These are phyloP conservation scores for Petrosia ficiformis DNA, from an alignment of 37 sponge, comb jelly and placozoan genomes.

Conservation along the genomic window DNA sequence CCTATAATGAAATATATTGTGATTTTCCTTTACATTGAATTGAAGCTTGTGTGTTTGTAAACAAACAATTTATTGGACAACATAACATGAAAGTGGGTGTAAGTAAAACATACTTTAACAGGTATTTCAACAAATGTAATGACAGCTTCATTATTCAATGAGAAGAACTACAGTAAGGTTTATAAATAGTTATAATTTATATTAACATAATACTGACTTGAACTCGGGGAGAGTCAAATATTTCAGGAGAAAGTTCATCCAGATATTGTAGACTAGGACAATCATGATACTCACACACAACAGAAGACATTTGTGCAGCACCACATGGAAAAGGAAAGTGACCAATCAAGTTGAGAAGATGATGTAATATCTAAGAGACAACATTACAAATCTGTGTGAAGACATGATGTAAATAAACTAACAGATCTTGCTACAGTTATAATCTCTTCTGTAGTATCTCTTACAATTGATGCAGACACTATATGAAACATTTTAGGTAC, in stretches of 20 bases:
- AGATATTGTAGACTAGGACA: constrained; percentile 43
- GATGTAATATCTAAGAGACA: constrained; percentile 59
- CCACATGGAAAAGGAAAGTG: constrained; percentile 88
- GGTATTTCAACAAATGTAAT: constrained; percentile 77
- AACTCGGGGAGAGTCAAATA: constrained; percentile 67
- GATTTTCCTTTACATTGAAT: too few species aligned
- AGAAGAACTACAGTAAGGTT: constrained; percentile 88
- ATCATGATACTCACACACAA: constrained; percentile 61
- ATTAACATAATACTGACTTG: too few species aligned
- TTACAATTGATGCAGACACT: not conserved
- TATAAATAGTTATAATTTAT: too few species aligned
- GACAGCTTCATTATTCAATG: constrained; percentile 49
- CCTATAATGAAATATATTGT: constrained; percentile 4
- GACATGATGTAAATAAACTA: not conserved
- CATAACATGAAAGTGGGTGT: not conserved
- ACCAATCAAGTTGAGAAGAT: constrained; percentile 62
- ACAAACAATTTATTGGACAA: too few species aligned
- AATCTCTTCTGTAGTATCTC: not conserved
- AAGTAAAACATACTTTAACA: constrained; percentile 9
- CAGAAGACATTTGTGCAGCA: constrained; percentile 67
- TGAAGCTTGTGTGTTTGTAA: too few species aligned
- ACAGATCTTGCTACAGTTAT: constrained; percentile 22
- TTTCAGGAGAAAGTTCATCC: constrained; percentile 54
- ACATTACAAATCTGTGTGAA: not conserved
- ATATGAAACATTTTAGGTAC: too few species aligned